These are phyloP conservation scores for Sminthurinus signatus DNA, from an alignment of 1,140 invertebrate species.

Conservation along the genomic window DNA sequence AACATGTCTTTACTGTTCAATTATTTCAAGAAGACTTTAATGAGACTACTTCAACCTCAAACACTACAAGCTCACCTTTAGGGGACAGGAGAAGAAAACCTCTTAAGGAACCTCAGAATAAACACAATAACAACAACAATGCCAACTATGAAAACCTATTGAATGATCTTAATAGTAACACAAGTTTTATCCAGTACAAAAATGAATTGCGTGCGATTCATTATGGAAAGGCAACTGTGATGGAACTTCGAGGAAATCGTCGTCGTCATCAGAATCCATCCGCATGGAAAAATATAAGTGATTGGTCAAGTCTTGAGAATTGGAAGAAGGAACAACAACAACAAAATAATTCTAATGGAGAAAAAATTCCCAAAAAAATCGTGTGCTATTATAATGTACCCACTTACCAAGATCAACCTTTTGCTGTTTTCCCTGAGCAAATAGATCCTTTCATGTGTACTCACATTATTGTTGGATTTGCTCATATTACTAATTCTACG, in stretches of 20 bases:
- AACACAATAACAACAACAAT: too few species aligned
- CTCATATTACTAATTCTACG: conserved; percentile 56
- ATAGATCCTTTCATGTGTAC: conserved; percentile 63
- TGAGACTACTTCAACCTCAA: too few species aligned
- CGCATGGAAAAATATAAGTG: neutral
- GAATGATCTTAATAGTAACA: neutral
- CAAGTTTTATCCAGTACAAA: too few species aligned
- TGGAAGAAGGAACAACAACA: neutral
- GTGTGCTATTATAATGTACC: conserved; percentile 63
- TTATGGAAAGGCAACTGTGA: neutral
- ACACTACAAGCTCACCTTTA: too few species aligned
- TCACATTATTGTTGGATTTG: conserved; percentile 72
- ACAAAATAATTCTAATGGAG: neutral
- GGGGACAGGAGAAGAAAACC: too few species aligned
- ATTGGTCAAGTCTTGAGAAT: neutral
- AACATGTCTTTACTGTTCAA: too few species aligned
- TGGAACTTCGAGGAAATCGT: too few species aligned
- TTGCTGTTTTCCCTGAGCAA: conserved; percentile 27
- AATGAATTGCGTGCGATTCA: neutral
- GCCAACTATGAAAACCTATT: too few species aligned
- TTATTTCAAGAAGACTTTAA: too few species aligned
- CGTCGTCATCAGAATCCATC: too few species aligned
- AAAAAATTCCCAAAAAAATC: conserved; percentile 42
- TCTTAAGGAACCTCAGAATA: too few species aligned
- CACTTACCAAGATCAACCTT: conserved; percentile 28